Conservation (phyloP, 2,888 invertebrate species). For the Drosophila suboccidentalis region DNA sequence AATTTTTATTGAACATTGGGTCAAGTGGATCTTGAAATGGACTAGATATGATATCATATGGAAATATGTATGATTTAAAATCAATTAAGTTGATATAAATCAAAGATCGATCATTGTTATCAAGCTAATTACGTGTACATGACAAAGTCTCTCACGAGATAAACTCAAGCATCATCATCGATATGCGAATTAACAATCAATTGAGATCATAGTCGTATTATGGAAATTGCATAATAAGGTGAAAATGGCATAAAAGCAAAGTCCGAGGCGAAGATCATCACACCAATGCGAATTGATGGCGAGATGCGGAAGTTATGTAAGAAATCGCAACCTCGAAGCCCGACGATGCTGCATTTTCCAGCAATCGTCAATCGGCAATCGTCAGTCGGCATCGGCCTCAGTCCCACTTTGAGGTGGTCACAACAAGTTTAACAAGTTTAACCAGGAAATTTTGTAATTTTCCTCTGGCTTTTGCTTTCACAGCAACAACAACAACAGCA, state of each 20-base stretch:
- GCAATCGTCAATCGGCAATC: slow-evolving; percentile 14
- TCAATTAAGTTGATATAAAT: no score
- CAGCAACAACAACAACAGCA: slow-evolving; percentile 30
- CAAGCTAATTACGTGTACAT: not conserved
- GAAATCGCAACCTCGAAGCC: slow-evolving; percentile 39
- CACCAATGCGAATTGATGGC: slow-evolving; percentile 63
- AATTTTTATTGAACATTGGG: no score
- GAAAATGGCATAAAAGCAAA: slow-evolving; percentile 42
- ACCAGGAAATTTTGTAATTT: slow-evolving; percentile 82
- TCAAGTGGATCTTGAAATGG: no score
- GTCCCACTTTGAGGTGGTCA: slow-evolving; percentile 43
- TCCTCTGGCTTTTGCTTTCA: slow-evolving; percentile 61
- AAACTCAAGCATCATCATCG: slow-evolving; percentile 3
- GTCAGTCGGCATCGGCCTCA: slow-evolving; percentile 19
- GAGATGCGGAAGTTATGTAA: slow-evolving; percentile 77
- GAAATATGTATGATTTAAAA: no score
- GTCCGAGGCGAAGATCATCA: slow-evolving; percentile 54
- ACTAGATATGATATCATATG: no score
- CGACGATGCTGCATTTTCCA: slow-evolving; percentile 26
- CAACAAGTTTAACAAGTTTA: slow-evolving; percentile 76
- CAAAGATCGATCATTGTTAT: not conserved
- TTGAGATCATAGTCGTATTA: slow-evolving; percentile 36
- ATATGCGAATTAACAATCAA: slow-evolving; percentile 19
- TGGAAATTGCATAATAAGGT: slow-evolving; percentile 63
- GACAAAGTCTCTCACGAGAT: not conserved